Conservation (phyloP, 2,888 invertebrate genomes). For the Synergus gifuensis region DNA sequence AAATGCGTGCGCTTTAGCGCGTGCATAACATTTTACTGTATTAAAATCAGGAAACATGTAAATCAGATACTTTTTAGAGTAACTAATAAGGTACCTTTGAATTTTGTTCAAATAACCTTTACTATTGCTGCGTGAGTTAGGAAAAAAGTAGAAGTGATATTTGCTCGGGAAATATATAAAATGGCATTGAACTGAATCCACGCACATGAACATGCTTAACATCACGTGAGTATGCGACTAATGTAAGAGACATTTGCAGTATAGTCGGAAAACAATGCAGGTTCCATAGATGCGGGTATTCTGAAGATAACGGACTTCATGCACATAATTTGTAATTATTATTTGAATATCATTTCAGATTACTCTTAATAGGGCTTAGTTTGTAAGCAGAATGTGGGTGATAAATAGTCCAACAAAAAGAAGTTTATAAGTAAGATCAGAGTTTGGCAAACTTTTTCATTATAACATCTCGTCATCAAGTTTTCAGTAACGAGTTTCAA, state of each 20-base stretch:
- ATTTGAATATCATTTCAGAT: not conserved
- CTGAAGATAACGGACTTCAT: not conserved
- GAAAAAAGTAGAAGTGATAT: not conserved
- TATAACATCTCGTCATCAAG: not conserved
- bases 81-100: not conserved
- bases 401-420: not conserved
- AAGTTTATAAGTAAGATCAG: not conserved
- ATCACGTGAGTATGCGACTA: constrained; percentile 1
- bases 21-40: no score
- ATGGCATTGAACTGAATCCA: constrained; percentile 23
- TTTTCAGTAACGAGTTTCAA: not conserved
- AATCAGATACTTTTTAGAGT: not conserved
- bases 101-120: not conserved
- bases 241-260: not conserved
- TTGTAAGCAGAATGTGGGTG: not conserved
- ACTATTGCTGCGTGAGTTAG: constrained; percentile 6
- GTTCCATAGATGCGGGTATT: constrained; percentile 14
- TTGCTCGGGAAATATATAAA: not conserved
- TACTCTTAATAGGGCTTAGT: not conserved
- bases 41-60: not conserved
- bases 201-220: not conserved
- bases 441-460: not conserved
- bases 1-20: no score
- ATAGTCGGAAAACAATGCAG: not conserved
- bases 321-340: not conserved